Evolutionary conservation across 1,140 invertebrate genomes (phyloP).

Genomic region (Drosophila ambigua): DNA sequence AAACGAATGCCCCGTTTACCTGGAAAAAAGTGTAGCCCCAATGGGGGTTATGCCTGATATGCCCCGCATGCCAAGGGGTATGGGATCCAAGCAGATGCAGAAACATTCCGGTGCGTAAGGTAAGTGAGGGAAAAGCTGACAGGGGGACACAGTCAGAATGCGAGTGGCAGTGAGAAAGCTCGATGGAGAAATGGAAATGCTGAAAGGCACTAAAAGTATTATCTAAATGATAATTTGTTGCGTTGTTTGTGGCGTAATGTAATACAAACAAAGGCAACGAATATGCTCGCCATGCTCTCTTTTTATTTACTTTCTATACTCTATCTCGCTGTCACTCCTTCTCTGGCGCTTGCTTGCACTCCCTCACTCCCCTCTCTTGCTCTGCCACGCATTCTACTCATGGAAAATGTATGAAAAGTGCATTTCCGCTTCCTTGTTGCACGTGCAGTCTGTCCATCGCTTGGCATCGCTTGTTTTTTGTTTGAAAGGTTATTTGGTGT

Average conservation of each 20-base stretch:
- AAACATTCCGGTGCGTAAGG: constrained; percentile 53
- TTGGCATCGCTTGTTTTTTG: no score
- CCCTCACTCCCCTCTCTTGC: neutral
- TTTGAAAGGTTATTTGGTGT: no score
- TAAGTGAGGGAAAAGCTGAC: constrained; percentile 34
- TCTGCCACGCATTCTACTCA: neutral
- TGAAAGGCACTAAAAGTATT: constrained; percentile 81
- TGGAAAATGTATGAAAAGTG: constrained; percentile 6
- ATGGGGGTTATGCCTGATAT: constrained; percentile 10
- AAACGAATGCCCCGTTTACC: constrained; percentile 15
- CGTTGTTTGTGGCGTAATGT: constrained; percentile 79
- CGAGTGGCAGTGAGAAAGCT: neutral
- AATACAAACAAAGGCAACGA: constrained; percentile 61
- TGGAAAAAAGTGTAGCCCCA: constrained; percentile 9
- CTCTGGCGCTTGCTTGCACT: neutral
- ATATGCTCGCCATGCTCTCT: neutral
- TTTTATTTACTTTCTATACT: no score
- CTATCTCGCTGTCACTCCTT: no score
- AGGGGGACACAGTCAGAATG: constrained; percentile 5
- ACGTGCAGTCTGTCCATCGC: no score
- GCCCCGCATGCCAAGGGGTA: constrained; percentile 5
- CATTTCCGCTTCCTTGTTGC: constrained; percentile 7
- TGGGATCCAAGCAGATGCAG: constrained; percentile 41
- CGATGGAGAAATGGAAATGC: constrained; percentile 23
- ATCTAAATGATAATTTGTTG: constrained; percentile 81